Base-by-base conservation (phyloP, 2,888 invertebrate species). In the Diarsia dahlii region DNA sequence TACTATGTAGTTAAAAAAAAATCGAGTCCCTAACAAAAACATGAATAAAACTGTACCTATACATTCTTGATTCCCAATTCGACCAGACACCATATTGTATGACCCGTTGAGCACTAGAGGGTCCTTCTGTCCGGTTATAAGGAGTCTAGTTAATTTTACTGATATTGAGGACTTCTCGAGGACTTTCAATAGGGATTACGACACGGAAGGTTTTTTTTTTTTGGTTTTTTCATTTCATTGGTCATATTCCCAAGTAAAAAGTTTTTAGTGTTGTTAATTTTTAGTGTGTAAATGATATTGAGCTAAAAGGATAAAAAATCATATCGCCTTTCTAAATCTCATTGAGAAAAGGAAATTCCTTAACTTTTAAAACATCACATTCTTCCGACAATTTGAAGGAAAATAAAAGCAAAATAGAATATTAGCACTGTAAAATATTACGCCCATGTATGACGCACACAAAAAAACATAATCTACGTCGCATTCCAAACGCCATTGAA, bases 131-230 rank as follows among this genome's bases (percentile, higher is more conserved):
- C 13, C 34, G 4, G 66, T 39, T 65, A 45, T 69, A 71, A 62
- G 50, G 62, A 46, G 28, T 52, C 64, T 63, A 63, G 70, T 65
- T 69, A 72, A 65, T 70, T 56, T 48, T 64, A 20, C 64, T 45
- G 54, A 63, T 67, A 63, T 70, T 45, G 64, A 80, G 34, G 48
- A 48, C 28, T 70, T 56, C 62, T 66, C 45, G 70, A 80, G 52
- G 58, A 54, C 63, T 73, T 54, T 71, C 54, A 46, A 60, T 13
- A 60, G 20, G 45, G 50, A 15, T 46, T 50, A 23, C 3, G n/a
- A 15, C 28, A 46, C 8, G 34, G 8, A 28, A 12, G 54, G 45
- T 2, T 81, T 60, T n/a, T n/a, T n/a, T n/a, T n/a, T n/a, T n/a
- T n/a, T n/a, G n/a, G n/a, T n/a, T n/a, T n/a, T n/a, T n/a, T n/a